Percentiles rank a stretch among this genome's conserved stretches.
Conservation (phyloP, 2,113 vertebrate species). For the Microtus pennsylvanicus region DNA sequence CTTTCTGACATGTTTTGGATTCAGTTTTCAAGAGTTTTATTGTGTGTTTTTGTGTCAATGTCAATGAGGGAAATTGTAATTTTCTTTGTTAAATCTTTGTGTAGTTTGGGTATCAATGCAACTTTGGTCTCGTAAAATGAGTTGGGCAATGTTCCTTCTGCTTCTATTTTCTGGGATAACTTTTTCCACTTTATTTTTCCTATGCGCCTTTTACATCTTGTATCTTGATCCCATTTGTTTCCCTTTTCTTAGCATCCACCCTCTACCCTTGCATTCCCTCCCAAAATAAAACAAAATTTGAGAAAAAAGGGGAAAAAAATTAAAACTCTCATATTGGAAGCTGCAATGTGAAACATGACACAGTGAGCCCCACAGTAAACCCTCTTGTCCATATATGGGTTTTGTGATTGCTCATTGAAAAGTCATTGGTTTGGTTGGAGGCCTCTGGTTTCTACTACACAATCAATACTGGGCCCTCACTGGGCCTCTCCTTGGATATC, state of each 20-base stretch:
- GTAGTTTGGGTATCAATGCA: neutral
- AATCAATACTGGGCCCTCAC: neutral
- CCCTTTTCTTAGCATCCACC: neutral
- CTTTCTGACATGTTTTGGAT: neutral
- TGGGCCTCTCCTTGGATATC: neutral
- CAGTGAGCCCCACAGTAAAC: neutral
- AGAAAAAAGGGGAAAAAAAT: neutral
- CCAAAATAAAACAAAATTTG: neutral
- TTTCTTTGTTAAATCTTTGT: neutral
- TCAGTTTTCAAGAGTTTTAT: neutral
- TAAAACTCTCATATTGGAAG: neutral
- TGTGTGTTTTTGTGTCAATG: neutral
- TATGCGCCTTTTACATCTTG: neutral
- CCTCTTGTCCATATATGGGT: neutral
- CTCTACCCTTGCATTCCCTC: neutral
- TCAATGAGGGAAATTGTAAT: neutral
- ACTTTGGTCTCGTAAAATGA: neutral
- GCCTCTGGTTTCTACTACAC: neutral
- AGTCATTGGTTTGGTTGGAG: neutral
- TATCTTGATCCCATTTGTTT: neutral
- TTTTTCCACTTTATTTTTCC: neutral
- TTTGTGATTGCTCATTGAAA: neutral
- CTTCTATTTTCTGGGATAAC: neutral
- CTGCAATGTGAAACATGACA: neutral
- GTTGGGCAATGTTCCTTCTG: neutral